Conservation (phyloP, 2,888 invertebrate species). For the Acleris holmiana region DNA sequence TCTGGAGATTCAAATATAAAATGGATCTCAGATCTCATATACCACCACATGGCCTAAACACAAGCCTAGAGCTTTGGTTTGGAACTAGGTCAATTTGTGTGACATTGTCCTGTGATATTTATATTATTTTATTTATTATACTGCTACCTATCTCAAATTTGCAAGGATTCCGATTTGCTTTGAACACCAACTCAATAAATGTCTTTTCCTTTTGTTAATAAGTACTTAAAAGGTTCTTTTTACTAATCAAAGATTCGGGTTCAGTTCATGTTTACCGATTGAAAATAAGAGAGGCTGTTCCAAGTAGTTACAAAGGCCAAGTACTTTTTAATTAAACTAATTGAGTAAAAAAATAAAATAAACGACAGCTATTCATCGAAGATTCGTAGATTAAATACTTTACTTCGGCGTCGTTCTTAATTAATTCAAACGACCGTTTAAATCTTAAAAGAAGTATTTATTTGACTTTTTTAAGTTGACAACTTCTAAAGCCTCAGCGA, state of each 20-base stretch:
- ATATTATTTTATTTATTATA: no score
- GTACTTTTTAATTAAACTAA: constrained; percentile 34
- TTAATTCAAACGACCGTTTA: constrained; percentile 56
- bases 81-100: no score
- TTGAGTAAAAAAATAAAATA: constrained; percentile 34
- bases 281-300: constrained; percentile 12
- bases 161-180: no score
- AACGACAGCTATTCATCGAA: constrained; percentile 58
- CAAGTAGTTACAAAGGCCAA: constrained; percentile 8
- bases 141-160: no score
- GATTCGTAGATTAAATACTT: constrained; percentile 62
- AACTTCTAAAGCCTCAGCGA: no score
- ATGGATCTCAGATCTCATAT: no score
- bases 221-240: constrained; percentile 5
- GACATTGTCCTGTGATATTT: no score
- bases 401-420: constrained; percentile 53
- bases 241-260: constrained; percentile 6
- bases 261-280: neutral
- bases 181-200: no score
- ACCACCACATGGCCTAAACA: no score
- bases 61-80: no score
- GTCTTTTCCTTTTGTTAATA: neutral
- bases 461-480: no score
- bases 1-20: no score
- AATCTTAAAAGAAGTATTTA: constrained; percentile 27